Percentiles rank a stretch among this genome's conserved stretches.
phyloP scores from a whole-genome alignment of 2,797 vertebrate species.

The Pelodytes ibericus region DNA sequence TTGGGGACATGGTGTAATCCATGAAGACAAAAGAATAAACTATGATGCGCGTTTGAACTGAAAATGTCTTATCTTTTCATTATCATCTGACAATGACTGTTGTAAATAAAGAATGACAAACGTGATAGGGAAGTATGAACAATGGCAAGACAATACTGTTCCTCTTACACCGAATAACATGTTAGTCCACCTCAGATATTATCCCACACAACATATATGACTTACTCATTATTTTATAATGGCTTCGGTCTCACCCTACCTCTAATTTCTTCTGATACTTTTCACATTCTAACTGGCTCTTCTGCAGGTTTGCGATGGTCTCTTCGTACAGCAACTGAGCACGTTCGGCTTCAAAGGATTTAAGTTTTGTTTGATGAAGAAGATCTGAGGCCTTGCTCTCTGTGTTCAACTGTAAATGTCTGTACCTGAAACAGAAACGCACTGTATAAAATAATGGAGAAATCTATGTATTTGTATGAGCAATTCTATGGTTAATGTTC shows the following conservation, averaged over 20 bases:
- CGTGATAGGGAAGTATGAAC: too few relatives aligned
- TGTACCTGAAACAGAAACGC: constrained; percentile 75
- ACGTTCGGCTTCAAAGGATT: constrained; percentile 90
- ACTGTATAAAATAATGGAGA: too few relatives aligned
- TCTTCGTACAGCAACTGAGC: constrained; percentile 91
- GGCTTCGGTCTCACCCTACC: constrained; percentile 70
- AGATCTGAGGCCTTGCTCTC: constrained; percentile 88
- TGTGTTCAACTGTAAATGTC: constrained; percentile 87
- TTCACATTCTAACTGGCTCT: constrained; percentile 94
- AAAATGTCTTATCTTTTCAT: too few relatives aligned
- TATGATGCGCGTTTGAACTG: background rate
- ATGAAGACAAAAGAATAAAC: background rate
- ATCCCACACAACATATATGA: too few relatives aligned
- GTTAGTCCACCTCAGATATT: too few relatives aligned
- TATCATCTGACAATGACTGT: too few relatives aligned
- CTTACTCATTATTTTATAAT: background rate
- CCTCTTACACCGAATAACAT: too few relatives aligned
- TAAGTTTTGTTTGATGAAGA: constrained; percentile 89
- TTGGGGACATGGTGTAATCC: constrained; percentile 10
- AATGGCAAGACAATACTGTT: too few relatives aligned
- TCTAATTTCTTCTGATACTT: constrained; percentile 96
- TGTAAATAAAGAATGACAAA: too few relatives aligned
- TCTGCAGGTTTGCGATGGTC: constrained; percentile 84
- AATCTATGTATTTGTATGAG: too few relatives aligned
- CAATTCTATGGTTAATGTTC: too few relatives aligned